Evolutionary conservation across 1,140 invertebrate species (phyloP).

Genomic region (Rhyacophila brunnea): DNA sequence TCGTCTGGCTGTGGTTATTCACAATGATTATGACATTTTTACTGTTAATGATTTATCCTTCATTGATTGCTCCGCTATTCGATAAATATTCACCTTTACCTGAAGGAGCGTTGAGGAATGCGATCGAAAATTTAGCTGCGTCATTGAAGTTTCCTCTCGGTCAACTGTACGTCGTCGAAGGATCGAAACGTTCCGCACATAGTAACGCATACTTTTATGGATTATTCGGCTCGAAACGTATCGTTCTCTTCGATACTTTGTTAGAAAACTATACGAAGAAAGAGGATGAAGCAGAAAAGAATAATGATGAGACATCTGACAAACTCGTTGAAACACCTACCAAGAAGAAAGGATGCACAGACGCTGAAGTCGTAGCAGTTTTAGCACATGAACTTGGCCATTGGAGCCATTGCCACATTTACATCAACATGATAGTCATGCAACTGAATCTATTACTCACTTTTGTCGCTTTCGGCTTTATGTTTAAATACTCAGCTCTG

Average conservation of each 20-base stretch:
- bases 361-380: constrained; percentile 93
- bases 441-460: constrained; percentile 75
- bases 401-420: constrained; percentile 91
- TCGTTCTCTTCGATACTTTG: constrained; percentile 98
- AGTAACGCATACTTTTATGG: constrained; percentile 99
- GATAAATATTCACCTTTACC: constrained; percentile 97
- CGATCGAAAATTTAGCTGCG: constrained; percentile 88
- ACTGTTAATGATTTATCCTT: constrained; percentile 91
- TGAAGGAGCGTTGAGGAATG: constrained; percentile 80
- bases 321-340: constrained; percentile 43
- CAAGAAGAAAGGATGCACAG: constrained; percentile 74
- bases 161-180: constrained; percentile 96
- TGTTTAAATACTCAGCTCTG: constrained; percentile 76
- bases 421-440: constrained; percentile 83
- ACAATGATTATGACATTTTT: constrained; percentile 75
- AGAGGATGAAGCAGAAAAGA: constrained; percentile 27
- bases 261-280: constrained; percentile 64
- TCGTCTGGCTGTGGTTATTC: constrained; percentile 93
- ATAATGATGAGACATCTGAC: constrained; percentile 40
- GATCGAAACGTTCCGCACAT: constrained; percentile 92
- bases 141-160: constrained; percentile 90
- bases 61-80: constrained; percentile 96
- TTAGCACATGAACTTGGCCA: constrained; percentile 96
- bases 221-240: constrained; percentile 94
- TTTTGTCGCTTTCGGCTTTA: constrained; percentile 83